Conservation (phyloP, 2,113 vertebrate species). For the Alethe diademata region DNA sequence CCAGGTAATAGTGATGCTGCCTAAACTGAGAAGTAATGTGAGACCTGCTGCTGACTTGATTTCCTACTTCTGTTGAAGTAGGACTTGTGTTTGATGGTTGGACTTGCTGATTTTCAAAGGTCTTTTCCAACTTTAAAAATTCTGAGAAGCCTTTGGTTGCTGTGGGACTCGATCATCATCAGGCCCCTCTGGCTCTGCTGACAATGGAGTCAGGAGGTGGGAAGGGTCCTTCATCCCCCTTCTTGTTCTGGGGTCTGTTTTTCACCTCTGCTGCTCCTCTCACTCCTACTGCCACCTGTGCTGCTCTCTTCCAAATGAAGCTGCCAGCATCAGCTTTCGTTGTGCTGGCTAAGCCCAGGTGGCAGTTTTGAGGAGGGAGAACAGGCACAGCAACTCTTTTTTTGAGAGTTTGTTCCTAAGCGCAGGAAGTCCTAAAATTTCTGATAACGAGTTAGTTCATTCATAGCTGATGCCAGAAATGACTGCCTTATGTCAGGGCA, state of each 20-base stretch:
- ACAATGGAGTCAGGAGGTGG: fast-evolving
- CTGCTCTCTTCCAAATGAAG: background rate
- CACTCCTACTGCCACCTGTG: background rate
- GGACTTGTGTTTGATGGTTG: background rate
- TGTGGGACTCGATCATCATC: background rate
- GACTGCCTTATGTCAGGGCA: slow-evolving; percentile 8
- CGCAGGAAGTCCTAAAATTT: slow-evolving; percentile 61
- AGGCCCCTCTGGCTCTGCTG: background rate
- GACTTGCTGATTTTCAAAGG: background rate
- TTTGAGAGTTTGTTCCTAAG: slow-evolving; percentile 54
- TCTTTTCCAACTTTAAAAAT: background rate
- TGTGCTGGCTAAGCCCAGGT: background rate
- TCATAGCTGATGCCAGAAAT: slow-evolving; percentile 52
- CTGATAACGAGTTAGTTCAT: slow-evolving; percentile 52
- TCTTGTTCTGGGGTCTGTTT: background rate
- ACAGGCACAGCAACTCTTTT: slow-evolving; percentile 19
- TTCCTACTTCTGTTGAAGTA: background rate
- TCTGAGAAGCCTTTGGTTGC: background rate
- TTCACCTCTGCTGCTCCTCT: background rate
- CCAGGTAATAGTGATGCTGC: background rate
- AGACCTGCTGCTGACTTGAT: background rate
- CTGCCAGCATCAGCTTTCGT: background rate
- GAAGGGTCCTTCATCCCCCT: fast-evolving
- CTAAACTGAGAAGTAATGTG: background rate
- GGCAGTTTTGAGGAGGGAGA: background rate